phyloP scores from a whole-genome alignment of 2,888 invertebrate species.

The Ichneumon xanthorius region DNA sequence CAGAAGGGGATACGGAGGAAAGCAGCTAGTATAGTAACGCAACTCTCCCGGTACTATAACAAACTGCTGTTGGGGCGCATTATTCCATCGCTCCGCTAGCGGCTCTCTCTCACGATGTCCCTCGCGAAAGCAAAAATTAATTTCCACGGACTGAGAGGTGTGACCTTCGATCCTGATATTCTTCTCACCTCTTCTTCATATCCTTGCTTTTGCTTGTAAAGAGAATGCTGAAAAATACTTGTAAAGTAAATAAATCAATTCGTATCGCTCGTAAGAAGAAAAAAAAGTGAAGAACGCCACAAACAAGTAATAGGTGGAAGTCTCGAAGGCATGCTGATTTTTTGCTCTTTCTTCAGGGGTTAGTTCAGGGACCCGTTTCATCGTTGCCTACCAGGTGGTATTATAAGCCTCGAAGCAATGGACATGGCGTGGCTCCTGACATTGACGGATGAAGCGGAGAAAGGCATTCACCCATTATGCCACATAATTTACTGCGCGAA shows the following conservation, averaged over 20 bases:
- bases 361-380: not conserved
- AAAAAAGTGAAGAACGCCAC: constrained; percentile 60
- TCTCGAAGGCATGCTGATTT: constrained; percentile 1
- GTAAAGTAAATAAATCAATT: constrained; percentile 53
- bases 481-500: constrained; percentile 81
- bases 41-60: constrained; percentile 29
- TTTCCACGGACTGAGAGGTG: constrained; percentile 48
- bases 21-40: constrained; percentile 26
- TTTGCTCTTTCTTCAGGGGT: constrained; percentile 14
- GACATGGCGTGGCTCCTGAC: constrained; percentile 76
- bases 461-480: constrained; percentile 79
- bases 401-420: constrained; percentile 38
- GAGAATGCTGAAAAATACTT: not conserved
- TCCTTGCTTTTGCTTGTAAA: constrained; percentile 29
- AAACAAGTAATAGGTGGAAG: constrained; percentile 9
- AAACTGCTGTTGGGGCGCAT: constrained; percentile 39
- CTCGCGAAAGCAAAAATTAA: constrained; percentile 57
- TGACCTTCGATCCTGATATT: constrained; percentile 30
- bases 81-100: constrained; percentile 47
- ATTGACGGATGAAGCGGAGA: constrained; percentile 82
- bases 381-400: constrained; percentile 18
- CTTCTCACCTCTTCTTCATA: not conserved
- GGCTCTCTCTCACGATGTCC: constrained; percentile 19
- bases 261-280: constrained; percentile 44
- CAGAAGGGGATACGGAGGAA: constrained; percentile 17